Conservation (phyloP, 1,140 invertebrate species). For the Diorhabda sublineata region DNA sequence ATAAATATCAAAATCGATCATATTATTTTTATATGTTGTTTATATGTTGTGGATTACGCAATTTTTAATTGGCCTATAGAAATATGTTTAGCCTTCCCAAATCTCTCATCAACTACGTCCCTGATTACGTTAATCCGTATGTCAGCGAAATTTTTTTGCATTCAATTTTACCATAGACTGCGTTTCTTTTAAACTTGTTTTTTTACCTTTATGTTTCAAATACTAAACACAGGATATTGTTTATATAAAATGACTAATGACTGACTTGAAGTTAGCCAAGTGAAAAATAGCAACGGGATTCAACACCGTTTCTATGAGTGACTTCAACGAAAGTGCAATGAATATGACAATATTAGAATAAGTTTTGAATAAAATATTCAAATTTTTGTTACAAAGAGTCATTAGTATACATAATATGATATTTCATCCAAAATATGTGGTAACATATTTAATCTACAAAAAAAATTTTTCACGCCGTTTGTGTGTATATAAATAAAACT, state of each 20-base stretch:
- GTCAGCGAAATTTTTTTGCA: too few relatives aligned
- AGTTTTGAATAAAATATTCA: neutral
- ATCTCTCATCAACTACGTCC: neutral
- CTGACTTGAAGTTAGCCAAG: too few relatives aligned
- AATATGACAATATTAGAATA: neutral
- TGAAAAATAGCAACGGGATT: too few relatives aligned
- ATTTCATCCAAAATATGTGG: neutral
- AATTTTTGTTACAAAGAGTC: neutral
- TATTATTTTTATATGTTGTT: neutral
- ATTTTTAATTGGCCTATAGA: neutral
- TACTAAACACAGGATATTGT: too few relatives aligned
- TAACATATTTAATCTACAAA: neutral
- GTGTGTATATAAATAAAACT: neutral
- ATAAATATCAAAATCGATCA: too few relatives aligned
- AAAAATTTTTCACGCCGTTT: neutral
- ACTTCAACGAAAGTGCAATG: neutral
- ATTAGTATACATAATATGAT: neutral
- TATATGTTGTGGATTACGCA: too few relatives aligned
- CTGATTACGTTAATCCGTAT: neutral
- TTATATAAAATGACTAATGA: too few relatives aligned
- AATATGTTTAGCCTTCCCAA: neutral
- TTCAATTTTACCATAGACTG: too few relatives aligned
- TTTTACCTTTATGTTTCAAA: too few relatives aligned
- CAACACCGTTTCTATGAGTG: neutral
- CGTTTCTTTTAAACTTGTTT: too few relatives aligned